A percentile compares a stretch with the other conserved stretches of the same genome.
Conservation (phyloP, 2,797 vertebrate genomes). For the Pipistrellus pygmaeus region DNA sequence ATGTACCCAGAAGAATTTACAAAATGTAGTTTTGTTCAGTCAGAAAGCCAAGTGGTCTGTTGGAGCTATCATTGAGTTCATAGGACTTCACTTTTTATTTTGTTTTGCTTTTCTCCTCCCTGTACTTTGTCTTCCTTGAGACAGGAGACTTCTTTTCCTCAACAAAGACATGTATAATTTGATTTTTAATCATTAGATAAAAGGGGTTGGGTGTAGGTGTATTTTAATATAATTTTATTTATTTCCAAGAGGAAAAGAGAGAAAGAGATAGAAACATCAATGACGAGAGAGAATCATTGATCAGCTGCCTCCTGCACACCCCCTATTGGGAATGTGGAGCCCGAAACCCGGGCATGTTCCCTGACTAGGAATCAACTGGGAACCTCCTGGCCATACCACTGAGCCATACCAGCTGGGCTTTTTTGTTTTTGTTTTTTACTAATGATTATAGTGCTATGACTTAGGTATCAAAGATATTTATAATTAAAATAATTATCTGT, state of each 20-base stretch:
- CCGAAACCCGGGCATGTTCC: background rate
- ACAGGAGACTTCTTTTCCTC: background rate
- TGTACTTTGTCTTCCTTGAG: background rate
- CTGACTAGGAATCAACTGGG: background rate
- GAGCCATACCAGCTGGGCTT: too few species aligned
- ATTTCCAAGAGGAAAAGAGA: too few species aligned
- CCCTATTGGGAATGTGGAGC: background rate
- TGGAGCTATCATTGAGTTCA: background rate
- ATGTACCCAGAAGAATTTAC: background rate
- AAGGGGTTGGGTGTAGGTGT: background rate
- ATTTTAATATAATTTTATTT: too few species aligned
- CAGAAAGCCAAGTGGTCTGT: background rate
- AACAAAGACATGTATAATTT: background rate
- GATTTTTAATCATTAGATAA: background rate
- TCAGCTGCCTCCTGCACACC: too few species aligned
- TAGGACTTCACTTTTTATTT: background rate
- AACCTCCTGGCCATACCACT: background rate
- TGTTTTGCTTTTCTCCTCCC: conserved; percentile 18
- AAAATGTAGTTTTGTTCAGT: background rate
- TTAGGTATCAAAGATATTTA: conserved; percentile 25
- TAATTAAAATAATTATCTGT: conserved; percentile 43
- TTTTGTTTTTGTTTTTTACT: background rate
- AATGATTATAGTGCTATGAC: conserved; percentile 1
- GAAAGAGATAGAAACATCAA: too few species aligned
- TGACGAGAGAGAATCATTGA: too few species aligned